phyloP scores from a whole-genome alignment of 1,140 invertebrate genomes.

The Dufourea novaeangliae region DNA sequence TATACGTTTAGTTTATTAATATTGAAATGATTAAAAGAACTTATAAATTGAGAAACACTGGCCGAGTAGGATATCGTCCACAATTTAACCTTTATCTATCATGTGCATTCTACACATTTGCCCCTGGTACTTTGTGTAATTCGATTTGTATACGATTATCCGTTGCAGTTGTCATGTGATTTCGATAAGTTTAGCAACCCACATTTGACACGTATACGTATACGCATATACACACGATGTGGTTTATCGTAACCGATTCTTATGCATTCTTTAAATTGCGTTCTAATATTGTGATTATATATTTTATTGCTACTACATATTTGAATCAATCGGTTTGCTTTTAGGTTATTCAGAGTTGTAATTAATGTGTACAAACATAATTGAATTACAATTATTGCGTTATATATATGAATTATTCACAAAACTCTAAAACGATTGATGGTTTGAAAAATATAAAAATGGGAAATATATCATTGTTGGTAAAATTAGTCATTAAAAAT shows the following conservation, averaged over 20 bases:
- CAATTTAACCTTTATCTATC: slow-evolving; percentile 12
- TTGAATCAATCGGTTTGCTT: neutral
- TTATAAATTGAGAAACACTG: neutral
- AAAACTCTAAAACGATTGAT: neutral
- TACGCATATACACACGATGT: neutral
- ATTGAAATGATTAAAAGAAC: neutral
- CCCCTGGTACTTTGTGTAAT: neutral
- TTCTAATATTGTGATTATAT: slow-evolving; percentile 1
- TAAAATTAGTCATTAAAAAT: neutral
- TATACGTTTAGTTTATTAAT: neutral
- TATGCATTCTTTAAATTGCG: neutral
- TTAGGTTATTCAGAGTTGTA: no score
- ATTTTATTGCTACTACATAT: neutral
- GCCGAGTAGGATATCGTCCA: neutral
- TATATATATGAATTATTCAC: no score
- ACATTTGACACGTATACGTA: neutral
- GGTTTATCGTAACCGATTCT: neutral
- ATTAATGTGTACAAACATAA: no score
- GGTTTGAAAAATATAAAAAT: neutral
- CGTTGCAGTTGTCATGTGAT: slow-evolving; percentile 37
- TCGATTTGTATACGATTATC: slow-evolving; percentile 10
- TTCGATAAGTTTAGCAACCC: slow-evolving; percentile 31
- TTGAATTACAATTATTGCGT: no score
- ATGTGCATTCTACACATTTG: neutral
- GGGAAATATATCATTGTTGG: neutral